Percentiles rank a stretch among this genome's conserved stretches.
Conservation (phyloP, 1,140 invertebrate species). For the Drosophila simulans region DNA sequence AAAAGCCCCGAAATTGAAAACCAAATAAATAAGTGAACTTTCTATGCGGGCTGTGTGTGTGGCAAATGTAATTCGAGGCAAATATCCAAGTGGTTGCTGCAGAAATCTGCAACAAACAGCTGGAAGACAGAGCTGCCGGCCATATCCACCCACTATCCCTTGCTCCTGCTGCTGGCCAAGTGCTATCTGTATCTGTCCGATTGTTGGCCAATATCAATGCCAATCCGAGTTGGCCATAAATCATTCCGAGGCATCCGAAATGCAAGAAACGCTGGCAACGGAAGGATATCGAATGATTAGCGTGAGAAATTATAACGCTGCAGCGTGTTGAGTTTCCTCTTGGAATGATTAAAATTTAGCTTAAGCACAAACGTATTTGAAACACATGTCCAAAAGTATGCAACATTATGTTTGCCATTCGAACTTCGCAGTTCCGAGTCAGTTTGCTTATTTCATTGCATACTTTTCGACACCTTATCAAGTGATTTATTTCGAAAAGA, state of each 20-base stretch:
- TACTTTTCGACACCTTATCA: no score
- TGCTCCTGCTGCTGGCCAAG: not conserved
- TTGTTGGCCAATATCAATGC: conserved; percentile 50
- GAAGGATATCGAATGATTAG: conserved; percentile 39
- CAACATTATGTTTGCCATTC: not conserved
- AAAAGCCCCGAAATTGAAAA: conserved; percentile 49
- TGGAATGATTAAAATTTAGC: not conserved
- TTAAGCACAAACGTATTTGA: no score
- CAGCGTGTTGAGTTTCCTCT: conserved; percentile 2
- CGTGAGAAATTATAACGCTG: conserved; percentile 27
- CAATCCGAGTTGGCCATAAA: conserved; percentile 45
- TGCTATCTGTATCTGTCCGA: conserved; percentile 31
- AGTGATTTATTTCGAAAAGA: no score
- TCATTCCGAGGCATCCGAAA: conserved; percentile 22
- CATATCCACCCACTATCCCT: not conserved
- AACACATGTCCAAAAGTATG: not conserved
- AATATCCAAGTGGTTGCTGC: conserved; percentile 42
- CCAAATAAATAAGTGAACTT: conserved; percentile 59
- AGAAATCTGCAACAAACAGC: conserved; percentile 43
- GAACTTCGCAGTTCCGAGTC: not conserved
- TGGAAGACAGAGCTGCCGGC: conserved; percentile 7
- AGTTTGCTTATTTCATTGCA: no score
- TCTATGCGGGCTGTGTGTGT: conserved; percentile 27
- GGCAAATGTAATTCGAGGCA: conserved; percentile 49
- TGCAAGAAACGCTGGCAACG: not conserved